Base-by-base conservation (phyloP, 2,113 vertebrate genomes). In the Pachypanchax playfairii region DNA sequence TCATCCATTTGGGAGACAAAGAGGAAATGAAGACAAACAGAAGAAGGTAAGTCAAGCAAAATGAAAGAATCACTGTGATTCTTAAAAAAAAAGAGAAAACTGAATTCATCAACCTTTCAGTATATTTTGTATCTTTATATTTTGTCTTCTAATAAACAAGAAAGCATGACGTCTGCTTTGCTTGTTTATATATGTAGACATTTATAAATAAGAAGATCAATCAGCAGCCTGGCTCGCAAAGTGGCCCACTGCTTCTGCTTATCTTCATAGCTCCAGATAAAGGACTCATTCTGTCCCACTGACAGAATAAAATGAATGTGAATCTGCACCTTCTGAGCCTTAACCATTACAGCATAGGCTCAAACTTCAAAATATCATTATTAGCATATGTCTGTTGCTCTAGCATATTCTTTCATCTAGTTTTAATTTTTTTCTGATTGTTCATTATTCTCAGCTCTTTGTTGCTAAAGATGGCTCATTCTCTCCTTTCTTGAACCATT, bases 261-360 rank as follows among this genome's bases (percentile, higher is more conserved):
- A 89, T 90, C 84, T 86, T 78, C 81, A 85, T 60, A 87, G 78
- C 65, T 59, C 72, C 84, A 82, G 87, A 87, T 89, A 50, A 44
- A 88, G 70, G 69, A 50, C 65, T 84, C 79, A 85, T 85, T 29
- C 8, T n/a, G 38, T 26, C 29, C 33, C 53, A 20, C 36, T 41
- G 38, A 75, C 20, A 71, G 60, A 54, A 79, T 67, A 62, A 84
- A 73, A 74, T 80, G 73, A 77, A n/a, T n/a, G n/a, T n/a, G n/a
- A n/a, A n/a, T n/a, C n/a, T n/a, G n/a, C n/a, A n/a, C n/a, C n/a
- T n/a, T 55, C 67, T 77, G 59, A 73, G 52, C 78, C 56, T 39
- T 26, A 73, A 53, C 42, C 49, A 31, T 72, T 60, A 65, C 55
- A 42, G 58, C 66, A 54, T 57, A 46, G 51, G 68, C 58, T 47